Evolutionary conservation across 2,888 invertebrate species (phyloP).

Genomic region (Atethmia centrago): DNA sequence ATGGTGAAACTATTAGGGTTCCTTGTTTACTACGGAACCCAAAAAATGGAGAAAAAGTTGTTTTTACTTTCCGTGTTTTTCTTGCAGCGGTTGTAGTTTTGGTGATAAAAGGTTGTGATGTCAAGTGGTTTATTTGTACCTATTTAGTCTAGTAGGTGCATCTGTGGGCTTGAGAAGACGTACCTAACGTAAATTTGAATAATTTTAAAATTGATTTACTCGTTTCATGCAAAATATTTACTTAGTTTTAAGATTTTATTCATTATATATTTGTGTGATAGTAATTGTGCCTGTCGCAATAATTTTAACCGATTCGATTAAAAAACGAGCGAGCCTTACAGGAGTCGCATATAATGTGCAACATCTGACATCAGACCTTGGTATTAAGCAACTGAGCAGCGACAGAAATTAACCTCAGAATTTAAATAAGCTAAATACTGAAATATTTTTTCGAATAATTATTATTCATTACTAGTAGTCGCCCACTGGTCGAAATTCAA

Average conservation of each 20-base stretch:
- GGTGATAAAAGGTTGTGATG: too few relatives aligned
- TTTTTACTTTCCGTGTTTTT: conserved; percentile 6
- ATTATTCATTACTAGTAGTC: too few relatives aligned
- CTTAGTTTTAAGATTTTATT: not conserved
- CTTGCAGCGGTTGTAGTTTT: not conserved
- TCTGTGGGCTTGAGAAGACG: not conserved
- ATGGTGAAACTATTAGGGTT: too few relatives aligned
- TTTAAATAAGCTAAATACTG: too few relatives aligned
- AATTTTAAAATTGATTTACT: not conserved
- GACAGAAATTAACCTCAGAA: too few relatives aligned
- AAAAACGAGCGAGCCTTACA: too few relatives aligned
- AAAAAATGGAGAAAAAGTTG: not conserved
- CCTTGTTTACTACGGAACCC: too few relatives aligned
- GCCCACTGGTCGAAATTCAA: too few relatives aligned
- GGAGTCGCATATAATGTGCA: too few relatives aligned
- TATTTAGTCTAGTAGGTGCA: not conserved
- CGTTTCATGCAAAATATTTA: not conserved
- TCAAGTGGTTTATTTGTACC: not conserved
- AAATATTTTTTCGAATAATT: too few relatives aligned
- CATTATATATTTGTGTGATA: not conserved
- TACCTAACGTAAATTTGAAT: not conserved
- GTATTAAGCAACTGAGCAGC: too few relatives aligned
- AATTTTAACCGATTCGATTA: not conserved
- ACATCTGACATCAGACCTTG: too few relatives aligned
- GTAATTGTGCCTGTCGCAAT: not conserved